Evolutionary conservation across 1,140 invertebrate genomes (phyloP), one percentile per base, ranked within the genome.

Genomic region (Drosophila ambigua): DNA sequence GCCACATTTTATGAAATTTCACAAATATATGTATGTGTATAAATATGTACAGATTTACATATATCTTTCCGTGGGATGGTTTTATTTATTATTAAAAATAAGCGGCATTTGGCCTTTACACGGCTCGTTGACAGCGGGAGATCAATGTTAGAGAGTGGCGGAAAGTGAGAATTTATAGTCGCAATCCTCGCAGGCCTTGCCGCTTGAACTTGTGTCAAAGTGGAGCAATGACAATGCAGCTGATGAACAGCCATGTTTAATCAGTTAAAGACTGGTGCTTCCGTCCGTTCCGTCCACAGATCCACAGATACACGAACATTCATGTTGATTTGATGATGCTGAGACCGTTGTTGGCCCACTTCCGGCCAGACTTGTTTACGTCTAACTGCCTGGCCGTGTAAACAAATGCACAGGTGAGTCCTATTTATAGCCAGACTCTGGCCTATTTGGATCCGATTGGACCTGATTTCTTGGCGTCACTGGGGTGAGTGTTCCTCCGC

Each of bases 161-260:
- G 63, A 77, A 65, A 71, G 77, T 59, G 62, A 28, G 58, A 73
- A 71, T 69, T 60, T 67, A 80, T 77, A 48, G 35, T 5, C 35
- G 35, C 31, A 35, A 55, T 60, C 59, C 77, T 61, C 48, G 49
- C 48, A 41, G 82, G 69, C 82, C 82, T 87, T 87, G 82, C 77
- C 51, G 82, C 83, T 87, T 87, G 82, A 87, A 87, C 82, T 87
- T 87, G 82, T 66, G 74, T 75, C 83, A 75, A 87, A 79, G 82
- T 81, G 75, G 75, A 65, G 64, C 71, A 85, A 85, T 87, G 81
- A 87, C 81, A 85, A 62, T 24, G 41, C 26, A 4, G 24, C 39
- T 23, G 24, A 16, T 46, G 28, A 50, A n/a, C 55, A 13, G 11
- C 35, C 20, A 64, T 41, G 35, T 28, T 35, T 26, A 72, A 66